Evolutionary conservation across 2,797 vertebrate species (phyloP).

Genomic region (Gambusia yucatana): DNA sequence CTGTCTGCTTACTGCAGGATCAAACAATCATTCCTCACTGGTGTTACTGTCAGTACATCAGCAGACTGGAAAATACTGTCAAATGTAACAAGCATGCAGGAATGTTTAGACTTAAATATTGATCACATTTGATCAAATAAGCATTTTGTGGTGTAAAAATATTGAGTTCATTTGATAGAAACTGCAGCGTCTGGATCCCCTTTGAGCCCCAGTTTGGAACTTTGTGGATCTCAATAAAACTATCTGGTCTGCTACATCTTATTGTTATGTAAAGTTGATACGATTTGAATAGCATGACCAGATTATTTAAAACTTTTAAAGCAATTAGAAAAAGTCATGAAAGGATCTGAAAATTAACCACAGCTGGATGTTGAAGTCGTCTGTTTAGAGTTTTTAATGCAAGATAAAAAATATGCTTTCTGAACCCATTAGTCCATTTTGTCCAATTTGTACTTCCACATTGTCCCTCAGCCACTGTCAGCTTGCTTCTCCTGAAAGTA

Average conservation of each 20-base stretch:
- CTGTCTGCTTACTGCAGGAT: conserved; percentile 45
- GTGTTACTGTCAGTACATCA: conserved; percentile 10
- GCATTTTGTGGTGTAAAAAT: neutral
- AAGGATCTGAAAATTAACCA: neutral
- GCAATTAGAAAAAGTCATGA: neutral
- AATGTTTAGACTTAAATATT: neutral
- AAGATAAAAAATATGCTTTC: neutral
- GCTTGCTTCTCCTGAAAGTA: neutral
- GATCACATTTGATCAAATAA: neutral
- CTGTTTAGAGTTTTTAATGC: neutral
- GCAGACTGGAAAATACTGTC: neutral
- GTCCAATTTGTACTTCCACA: neutral
- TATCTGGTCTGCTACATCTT: neutral
- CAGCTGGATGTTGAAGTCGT: neutral
- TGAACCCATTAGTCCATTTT: neutral
- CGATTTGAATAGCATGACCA: neutral
- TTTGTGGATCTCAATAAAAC: neutral
- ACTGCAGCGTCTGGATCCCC: neutral
- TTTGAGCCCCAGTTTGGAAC: neutral
- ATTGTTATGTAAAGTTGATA: neutral
- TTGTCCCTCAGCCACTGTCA: neutral
- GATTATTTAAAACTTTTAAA: neutral
- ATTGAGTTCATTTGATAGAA: neutral
- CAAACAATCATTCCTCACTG: conserved; percentile 48
- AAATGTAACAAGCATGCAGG: neutral